These are phyloP conservation scores for Crotalus viridis DNA, from an alignment of 2,113 vertebrate species.

Conservation along the genomic window DNA sequence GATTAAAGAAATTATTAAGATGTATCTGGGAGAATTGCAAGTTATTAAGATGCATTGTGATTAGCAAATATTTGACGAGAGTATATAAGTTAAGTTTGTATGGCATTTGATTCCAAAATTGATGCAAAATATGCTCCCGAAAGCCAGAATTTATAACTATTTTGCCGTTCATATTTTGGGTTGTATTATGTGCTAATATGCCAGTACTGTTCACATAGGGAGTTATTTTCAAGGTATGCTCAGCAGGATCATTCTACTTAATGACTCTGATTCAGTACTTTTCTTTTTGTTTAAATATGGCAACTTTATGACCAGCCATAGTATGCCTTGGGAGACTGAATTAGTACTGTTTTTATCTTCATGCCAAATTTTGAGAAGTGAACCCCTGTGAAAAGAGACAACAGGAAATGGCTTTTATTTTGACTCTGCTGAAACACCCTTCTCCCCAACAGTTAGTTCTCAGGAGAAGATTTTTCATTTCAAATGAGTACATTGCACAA, in stretches of 20 bases:
- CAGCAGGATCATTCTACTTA: neutral
- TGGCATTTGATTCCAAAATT: neutral
- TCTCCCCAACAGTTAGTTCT: neutral
- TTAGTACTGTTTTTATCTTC: neutral
- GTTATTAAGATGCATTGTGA: neutral
- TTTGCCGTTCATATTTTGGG: neutral
- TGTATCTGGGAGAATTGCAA: neutral
- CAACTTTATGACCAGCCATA: neutral
- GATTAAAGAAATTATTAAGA: neutral
- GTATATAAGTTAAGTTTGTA: neutral
- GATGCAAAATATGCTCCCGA: neutral
- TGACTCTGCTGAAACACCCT: neutral
- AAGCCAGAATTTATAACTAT: neutral
- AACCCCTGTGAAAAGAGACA: conserved; percentile 4
- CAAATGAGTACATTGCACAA: conserved; percentile 6
- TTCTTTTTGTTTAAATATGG: neutral
- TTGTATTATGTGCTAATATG: neutral
- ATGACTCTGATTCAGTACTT: neutral
- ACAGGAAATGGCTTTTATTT: neutral
- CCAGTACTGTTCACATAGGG: neutral
- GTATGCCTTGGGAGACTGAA: neutral
- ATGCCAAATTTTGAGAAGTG: neutral
- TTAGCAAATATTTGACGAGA: neutral
- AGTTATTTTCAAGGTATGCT: neutral
- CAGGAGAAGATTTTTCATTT: neutral